These are phyloP conservation scores for Sebastes itinus DNA, from an alignment of 2,797 vertebrate genomes.

Conservation along the genomic window DNA sequence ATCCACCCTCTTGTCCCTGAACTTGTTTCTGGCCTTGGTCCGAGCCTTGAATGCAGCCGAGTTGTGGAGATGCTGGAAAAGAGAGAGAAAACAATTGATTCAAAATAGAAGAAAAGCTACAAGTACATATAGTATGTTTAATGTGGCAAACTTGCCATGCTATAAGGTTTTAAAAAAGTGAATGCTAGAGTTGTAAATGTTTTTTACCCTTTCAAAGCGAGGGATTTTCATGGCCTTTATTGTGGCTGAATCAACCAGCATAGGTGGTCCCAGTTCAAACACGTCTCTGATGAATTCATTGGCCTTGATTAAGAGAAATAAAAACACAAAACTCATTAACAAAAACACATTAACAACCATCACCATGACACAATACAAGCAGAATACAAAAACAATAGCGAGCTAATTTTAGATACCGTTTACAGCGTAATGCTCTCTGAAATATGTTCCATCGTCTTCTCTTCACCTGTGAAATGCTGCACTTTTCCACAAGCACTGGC, in stretches of 20 bases:
- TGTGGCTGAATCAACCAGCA: slow-evolving; percentile 91
- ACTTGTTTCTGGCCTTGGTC: slow-evolving; percentile 97
- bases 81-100: rapidly evolving
- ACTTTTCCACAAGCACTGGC: not conserved
- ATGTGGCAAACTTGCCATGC: not conserved
- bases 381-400: not conserved
- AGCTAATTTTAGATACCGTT: not conserved
- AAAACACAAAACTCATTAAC: not conserved
- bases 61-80: slow-evolving; percentile 93
- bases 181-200: not conserved
- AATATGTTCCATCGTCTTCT: slow-evolving; percentile 3
- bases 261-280: slow-evolving; percentile 95
- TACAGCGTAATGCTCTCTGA: not conserved
- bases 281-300: slow-evolving; percentile 97
- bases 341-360: not conserved
- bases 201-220: slow-evolving; percentile 92
- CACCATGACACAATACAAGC: not conserved
- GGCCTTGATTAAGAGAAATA: slow-evolving; percentile 75
- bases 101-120: slow-evolving; percentile 2
- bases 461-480: not conserved
- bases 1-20: slow-evolving; percentile 96
- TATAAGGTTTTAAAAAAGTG: not conserved
- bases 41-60: slow-evolving; percentile 98
- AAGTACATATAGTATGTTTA: not conserved
- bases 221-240: slow-evolving; percentile 97